Percentiles rank a stretch among this genome's conserved stretches.
These are phyloP conservation scores for Bombus affinis DNA, from an alignment of 1,140 invertebrate species.

Conservation along the genomic window DNA sequence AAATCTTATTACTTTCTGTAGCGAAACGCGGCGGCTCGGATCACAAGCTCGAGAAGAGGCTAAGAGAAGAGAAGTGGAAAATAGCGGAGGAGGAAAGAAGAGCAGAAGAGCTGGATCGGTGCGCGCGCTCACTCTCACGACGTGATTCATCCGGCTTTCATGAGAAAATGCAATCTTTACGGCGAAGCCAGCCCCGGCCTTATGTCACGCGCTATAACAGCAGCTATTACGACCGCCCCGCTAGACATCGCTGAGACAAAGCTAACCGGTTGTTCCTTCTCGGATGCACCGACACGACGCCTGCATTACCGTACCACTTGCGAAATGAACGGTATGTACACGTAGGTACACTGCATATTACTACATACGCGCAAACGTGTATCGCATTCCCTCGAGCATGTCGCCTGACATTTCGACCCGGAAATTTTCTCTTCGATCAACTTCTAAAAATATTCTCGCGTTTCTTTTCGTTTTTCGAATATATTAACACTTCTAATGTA, in stretches of 20 bases:
- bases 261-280: constrained; percentile 31
- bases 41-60: constrained; percentile 18
- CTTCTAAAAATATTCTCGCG: no score
- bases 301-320: constrained; percentile 26
- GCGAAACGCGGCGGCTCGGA: constrained; percentile 3
- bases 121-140: constrained; percentile 2
- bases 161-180: constrained; percentile 68
- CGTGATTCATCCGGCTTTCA: constrained; percentile 63
- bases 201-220: constrained; percentile 55
- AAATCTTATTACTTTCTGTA: constrained; percentile 62
- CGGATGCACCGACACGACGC: not conserved
- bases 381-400: not conserved
- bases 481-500: not conserved
- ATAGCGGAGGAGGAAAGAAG: not conserved
- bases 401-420: not conserved
- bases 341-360: not conserved
- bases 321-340: constrained; percentile 20
- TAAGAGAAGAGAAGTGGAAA: not conserved
- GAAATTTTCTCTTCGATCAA: not conserved
- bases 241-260: constrained; percentile 58
- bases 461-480: not conserved
- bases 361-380: not conserved
- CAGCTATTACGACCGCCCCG: constrained; percentile 39
- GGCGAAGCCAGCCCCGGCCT: constrained; percentile 2
- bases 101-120: not conserved